These are phyloP conservation scores for Crotalus viridis DNA, from an alignment of 2,113 vertebrate genomes.

Conservation along the genomic window DNA sequence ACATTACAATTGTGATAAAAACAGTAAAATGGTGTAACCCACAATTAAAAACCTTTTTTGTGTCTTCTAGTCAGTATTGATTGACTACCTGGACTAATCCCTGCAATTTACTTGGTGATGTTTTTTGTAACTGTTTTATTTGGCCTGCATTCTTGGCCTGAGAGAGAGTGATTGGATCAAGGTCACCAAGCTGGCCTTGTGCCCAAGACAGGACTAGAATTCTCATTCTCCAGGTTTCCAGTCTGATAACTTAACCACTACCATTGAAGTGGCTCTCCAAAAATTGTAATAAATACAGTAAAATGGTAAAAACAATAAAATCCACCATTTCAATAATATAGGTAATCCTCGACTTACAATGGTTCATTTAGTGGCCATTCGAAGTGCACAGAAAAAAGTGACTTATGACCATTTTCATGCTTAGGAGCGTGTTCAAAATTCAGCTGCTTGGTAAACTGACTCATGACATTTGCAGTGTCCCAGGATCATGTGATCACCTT, in stretches of 20 bases:
- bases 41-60: neutral
- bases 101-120: neutral
- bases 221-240: neutral
- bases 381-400: neutral
- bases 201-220: neutral
- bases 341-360: neutral
- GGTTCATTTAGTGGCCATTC: neutral
- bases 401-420: neutral
- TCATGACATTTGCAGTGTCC: neutral
- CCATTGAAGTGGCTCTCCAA: neutral
- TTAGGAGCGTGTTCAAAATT: neutral
- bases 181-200: neutral
- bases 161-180: neutral
- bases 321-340: neutral
- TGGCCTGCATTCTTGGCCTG: neutral
- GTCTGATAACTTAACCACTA: neutral
- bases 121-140: neutral
- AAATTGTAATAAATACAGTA: neutral
- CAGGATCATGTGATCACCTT: neutral
- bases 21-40: neutral
- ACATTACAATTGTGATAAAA: neutral
- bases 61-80: neutral
- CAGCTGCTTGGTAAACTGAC: neutral
- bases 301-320: neutral
- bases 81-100: neutral